phyloP scores from a whole-genome alignment of 1,140 invertebrate species.

The Drosophila micromelanica region DNA sequence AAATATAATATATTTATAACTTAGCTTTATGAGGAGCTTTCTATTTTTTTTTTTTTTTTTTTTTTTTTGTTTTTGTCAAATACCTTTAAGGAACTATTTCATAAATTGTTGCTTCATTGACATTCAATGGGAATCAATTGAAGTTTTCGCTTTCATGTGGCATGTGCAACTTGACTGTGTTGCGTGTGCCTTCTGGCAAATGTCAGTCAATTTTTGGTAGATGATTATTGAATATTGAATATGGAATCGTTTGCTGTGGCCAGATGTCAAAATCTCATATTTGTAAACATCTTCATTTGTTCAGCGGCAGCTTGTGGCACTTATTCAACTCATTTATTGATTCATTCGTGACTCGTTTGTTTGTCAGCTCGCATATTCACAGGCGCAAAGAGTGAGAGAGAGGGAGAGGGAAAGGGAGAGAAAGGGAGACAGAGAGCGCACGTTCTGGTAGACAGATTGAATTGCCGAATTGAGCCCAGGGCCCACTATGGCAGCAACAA shows the following conservation, averaged over 20 bases:
- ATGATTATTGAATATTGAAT: slow-evolving; percentile 64
- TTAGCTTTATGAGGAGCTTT: no score
- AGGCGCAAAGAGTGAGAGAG: background rate
- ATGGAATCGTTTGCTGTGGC: slow-evolving; percentile 29
- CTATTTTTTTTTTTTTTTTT: no score
- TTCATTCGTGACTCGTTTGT: slow-evolving; percentile 53
- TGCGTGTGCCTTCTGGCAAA: slow-evolving; percentile 20
- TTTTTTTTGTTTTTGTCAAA: no score
- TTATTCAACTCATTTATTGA: slow-evolving; percentile 75
- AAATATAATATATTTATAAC: no score
- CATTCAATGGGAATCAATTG: background rate
- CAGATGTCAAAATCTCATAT: slow-evolving; percentile 69
- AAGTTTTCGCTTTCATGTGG: background rate
- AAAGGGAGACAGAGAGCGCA: slow-evolving; percentile 14
- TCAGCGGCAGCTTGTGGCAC: slow-evolving; percentile 58
- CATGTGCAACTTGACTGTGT: background rate
- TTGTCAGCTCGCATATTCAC: slow-evolving; percentile 18
- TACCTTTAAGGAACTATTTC: no score
- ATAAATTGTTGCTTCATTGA: no score
- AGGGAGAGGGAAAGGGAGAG: no score
- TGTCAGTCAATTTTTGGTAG: slow-evolving; percentile 57
- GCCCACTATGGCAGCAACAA: slow-evolving; percentile 21
- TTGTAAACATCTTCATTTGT: slow-evolving; percentile 65
- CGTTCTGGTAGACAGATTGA: slow-evolving; percentile 43
- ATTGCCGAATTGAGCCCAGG: slow-evolving; percentile 5